These are phyloP conservation scores for Arenaria interpres DNA, from an alignment of 2,113 vertebrate species.

Conservation along the genomic window DNA sequence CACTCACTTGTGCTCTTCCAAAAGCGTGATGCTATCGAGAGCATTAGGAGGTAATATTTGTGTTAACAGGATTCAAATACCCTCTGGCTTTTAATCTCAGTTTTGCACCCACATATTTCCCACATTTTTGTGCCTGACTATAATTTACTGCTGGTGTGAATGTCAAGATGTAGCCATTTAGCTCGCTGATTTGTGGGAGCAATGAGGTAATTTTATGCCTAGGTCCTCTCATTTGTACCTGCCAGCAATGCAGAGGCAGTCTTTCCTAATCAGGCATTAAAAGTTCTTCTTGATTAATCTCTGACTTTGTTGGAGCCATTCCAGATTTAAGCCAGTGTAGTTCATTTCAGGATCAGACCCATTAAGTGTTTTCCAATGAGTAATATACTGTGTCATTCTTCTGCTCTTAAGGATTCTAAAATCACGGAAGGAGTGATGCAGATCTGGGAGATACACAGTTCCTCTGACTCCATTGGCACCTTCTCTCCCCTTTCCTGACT, in stretches of 20 bases:
- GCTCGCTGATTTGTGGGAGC: slow-evolving; percentile 62
- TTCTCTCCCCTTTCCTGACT: neutral
- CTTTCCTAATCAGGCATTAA: slow-evolving; percentile 54
- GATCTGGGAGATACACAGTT: neutral
- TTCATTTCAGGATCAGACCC: slow-evolving; percentile 44
- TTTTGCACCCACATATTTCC: slow-evolving; percentile 1
- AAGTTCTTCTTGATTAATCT: slow-evolving; percentile 66
- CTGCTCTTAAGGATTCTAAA: slow-evolving; percentile 37
- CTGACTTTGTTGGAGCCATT: slow-evolving; percentile 39
- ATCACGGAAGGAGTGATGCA: neutral
- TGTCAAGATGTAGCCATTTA: slow-evolving; percentile 54
- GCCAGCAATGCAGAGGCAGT: slow-evolving; percentile 38
- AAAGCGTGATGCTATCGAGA: neutral
- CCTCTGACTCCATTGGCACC: slow-evolving; percentile 30
- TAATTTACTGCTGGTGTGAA: slow-evolving; percentile 24
- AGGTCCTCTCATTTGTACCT: slow-evolving; percentile 58
- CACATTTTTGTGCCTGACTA: neutral
- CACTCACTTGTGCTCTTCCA: neutral
- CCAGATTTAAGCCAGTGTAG: slow-evolving; percentile 45
- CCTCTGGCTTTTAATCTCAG: neutral
- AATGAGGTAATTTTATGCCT: slow-evolving; percentile 62
- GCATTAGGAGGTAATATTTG: neutral
- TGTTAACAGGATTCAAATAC: neutral
- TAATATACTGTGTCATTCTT: slow-evolving; percentile 33
- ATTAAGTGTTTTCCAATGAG: slow-evolving; percentile 43